phyloP scores from a whole-genome alignment of 2,113 vertebrate genomes.

The Furnarius figulus region DNA sequence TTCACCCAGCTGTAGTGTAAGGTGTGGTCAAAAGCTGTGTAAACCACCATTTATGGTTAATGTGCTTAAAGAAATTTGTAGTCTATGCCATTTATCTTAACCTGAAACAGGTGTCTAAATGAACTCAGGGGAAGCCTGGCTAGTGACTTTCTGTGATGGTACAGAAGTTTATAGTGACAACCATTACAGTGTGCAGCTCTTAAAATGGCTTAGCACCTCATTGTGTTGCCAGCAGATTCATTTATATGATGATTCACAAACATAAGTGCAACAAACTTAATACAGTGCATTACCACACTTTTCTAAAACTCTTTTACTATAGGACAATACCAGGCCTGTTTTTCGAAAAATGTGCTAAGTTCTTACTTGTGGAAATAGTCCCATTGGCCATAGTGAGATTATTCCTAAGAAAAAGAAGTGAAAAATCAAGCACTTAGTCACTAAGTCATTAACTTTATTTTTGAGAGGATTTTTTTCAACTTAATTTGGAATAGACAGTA shows the following conservation, averaged over 20 bases:
- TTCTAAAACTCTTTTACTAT: neutral
- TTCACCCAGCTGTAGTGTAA: neutral
- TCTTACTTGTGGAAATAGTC: neutral
- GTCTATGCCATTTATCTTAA: neutral
- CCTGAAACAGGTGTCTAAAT: neutral
- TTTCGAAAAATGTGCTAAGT: neutral
- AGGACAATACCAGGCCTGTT: neutral
- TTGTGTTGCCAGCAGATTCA: neutral
- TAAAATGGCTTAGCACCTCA: neutral
- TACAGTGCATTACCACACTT: neutral
- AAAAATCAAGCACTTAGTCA: neutral
- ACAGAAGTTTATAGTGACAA: neutral
- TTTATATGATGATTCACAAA: neutral
- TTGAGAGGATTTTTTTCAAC: neutral
- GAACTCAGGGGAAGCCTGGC: neutral
- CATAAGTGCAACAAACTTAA: neutral
- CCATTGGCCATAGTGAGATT: neutral
- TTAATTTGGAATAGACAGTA: neutral
- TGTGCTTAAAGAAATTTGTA: neutral
- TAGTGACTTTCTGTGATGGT: neutral
- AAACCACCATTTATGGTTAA: neutral
- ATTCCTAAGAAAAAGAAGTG: neutral
- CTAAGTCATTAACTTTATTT: neutral
- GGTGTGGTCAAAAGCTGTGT: neutral
- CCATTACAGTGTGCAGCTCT: neutral